Evolutionary conservation across 2,888 invertebrate species (phyloP), one percentile per base, ranked within the genome.

Genomic region (Thecocarcelia acutangulata): DNA sequence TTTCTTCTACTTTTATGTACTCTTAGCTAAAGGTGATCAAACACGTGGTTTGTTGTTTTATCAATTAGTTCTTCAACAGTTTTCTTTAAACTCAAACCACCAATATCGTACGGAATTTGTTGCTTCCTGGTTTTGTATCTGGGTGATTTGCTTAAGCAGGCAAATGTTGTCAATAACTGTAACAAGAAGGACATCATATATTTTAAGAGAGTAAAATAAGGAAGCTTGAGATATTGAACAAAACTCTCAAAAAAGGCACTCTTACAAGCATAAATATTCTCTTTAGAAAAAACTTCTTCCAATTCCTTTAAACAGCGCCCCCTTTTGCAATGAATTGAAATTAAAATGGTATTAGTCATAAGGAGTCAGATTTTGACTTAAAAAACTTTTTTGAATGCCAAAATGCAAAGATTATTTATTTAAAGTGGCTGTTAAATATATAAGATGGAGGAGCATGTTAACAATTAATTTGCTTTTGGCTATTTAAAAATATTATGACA

Each of bases 141-240:
- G 17, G 40, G 24, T 58, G 13, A 59, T 75, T 28, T 33, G 12
- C 50, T 64, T 77, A 78, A 74, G 77, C 78, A 82, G 74, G 82
- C 74, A 69, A 69, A 74, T 64, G 37, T 64, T 82, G 82, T 82
- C 82, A 78, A 48, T 42, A 82, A 74, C 46, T 74, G 78, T 70
- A 78, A 75, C 78, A 78, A 74, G 58, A 59, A 77, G 79, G 48
- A 21, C 59, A 66, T 24, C 44, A 37, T 28, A 1, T 15, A 28
- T 48, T 12, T 40, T 1, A 48, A 56, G 69, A 70, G 69, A 21
- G n/a, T 0, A 3, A 21, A 63, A 24, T 46, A 17, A 21, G n/a
- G 12, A 3, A 13, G 21, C 40, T 64, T 24, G 24, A n/a, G n/a
- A n/a, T n/a, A n/a, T n/a, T n/a, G 24, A 24, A 24, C 24, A 24